Evolutionary conservation across 2,888 invertebrate species (phyloP), one percentile per base, ranked within the genome.

Genomic region (Petrolisthes cinctipes): DNA sequence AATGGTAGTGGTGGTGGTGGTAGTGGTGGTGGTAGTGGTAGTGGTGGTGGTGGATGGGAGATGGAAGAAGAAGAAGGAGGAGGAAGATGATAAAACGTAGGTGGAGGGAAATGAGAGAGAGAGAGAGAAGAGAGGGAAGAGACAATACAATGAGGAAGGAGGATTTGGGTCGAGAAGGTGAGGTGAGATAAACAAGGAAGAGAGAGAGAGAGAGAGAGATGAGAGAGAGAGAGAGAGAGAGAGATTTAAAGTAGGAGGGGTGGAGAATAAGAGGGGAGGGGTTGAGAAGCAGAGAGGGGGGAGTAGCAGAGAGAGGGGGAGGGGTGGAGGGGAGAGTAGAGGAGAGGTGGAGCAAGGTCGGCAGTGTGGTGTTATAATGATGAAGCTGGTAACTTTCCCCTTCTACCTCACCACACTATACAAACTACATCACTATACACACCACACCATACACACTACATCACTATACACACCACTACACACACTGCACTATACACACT

Each of bases 41-140:
- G 14, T 79, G 5, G 79, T 80, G n/a, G 80, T 54, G 20, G 53
- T 80, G 80, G 7, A 23, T 20, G 51, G n/a, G 75, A 75, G 14
- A 4, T 20, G n/a, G 37, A 61, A 14, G 61, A 61, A 2, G 61
- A 61, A 14, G 37, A 61, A 14, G 61, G 3, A 2, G 61, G 3
- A 14, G 9, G 61, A 61, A 1, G 61, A 61, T 61, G 4, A 17
- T 61, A 37, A 37, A 37, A 37, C 37, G 37, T 37, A 37, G 1
- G 2, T 1, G 14, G 23, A 53, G 37, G 71, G 71, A 37, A 61
- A 3, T 2, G 61, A 17, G 17, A 17, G 61, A 71, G n/a, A 66
- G 51, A 68, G 68, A 82, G 68, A 68, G 54, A 56, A 75, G 75
- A 4, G 75, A 75, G 75, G 75, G 20, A 75, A n/a, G 51, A 9